A percentile compares a stretch with the other conserved stretches of the same genome.
Evolutionary conservation across 2,113 vertebrate genomes (phyloP).

Genomic region (Anguilla rostrata): DNA sequence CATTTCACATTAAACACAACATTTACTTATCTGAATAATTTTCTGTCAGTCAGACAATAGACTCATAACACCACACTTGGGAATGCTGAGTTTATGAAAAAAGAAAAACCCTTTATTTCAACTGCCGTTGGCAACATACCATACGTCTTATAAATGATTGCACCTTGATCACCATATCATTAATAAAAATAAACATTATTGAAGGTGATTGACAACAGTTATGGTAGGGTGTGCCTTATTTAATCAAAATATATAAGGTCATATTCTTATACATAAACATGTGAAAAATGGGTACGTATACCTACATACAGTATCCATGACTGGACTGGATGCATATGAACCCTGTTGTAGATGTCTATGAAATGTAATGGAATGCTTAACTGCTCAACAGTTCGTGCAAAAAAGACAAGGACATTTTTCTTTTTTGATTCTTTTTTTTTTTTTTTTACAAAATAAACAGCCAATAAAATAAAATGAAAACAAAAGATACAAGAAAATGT

Average conservation of each 20-base stretch:
- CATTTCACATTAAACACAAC: background rate
- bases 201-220: conserved; percentile 83
- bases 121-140: conserved; percentile 84
- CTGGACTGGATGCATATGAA: conserved; percentile 58
- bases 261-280: conserved; percentile 48
- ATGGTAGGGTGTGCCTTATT: conserved; percentile 78
- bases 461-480: conserved; percentile 57
- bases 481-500: conserved; percentile 62
- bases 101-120: conserved; percentile 84
- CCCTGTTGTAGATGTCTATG: conserved; percentile 57
- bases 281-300: conserved; percentile 64
- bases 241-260: conserved; percentile 72
- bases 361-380: conserved; percentile 63
- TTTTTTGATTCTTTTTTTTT: background rate
- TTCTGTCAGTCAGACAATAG: background rate
- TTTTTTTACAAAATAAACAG: background rate
- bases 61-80: conserved; percentile 38
- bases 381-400: conserved; percentile 75
- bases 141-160: conserved; percentile 87
- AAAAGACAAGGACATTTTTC: conserved; percentile 18
- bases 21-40: background rate
- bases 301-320: conserved; percentile 77
- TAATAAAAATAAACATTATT: conserved; percentile 97
- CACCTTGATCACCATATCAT: conserved; percentile 82
- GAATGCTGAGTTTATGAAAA: conserved; percentile 74